phyloP scores from a whole-genome alignment of 1,140 invertebrate species.

The Aphelinus certus region DNA sequence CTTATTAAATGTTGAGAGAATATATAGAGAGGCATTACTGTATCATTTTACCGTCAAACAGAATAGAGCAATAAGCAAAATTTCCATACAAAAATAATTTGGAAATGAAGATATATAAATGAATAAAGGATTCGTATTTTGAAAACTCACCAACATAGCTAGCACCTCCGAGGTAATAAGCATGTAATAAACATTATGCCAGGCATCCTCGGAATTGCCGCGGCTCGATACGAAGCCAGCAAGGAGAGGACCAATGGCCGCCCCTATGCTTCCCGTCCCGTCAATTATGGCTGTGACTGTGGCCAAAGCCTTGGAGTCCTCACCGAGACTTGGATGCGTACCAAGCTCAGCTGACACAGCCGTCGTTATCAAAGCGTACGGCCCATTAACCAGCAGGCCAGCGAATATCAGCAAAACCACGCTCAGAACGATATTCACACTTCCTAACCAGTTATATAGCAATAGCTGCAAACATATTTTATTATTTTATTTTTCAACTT shows the following conservation, averaged over 20 bases:
- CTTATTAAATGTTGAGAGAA: no score
- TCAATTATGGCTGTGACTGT: constrained; percentile 98
- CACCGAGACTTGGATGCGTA: constrained; percentile 84
- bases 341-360: constrained; percentile 95
- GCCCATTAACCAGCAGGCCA: constrained; percentile 91
- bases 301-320: constrained; percentile 89
- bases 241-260: constrained; percentile 88
- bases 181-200: constrained; percentile 93
- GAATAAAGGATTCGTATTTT: background rate
- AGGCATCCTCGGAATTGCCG: constrained; percentile 65
- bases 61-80: no score
- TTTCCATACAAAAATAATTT: no score
- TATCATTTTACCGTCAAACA: no score
- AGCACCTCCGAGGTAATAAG: constrained; percentile 84
- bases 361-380: constrained; percentile 95
- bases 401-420: constrained; percentile 78
- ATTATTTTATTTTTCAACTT: no score
- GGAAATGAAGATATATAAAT: constrained; percentile 19
- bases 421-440: constrained; percentile 70
- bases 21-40: no score
- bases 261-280: constrained; percentile 93
- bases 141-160: constrained; percentile 74
- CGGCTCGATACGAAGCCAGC: constrained; percentile 81
- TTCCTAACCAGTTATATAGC: constrained; percentile 79
- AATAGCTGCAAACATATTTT: constrained; percentile 71